These are phyloP conservation scores for Brachypodius melanocephalos DNA, from an alignment of 2,113 vertebrate species.

Conservation along the genomic window DNA sequence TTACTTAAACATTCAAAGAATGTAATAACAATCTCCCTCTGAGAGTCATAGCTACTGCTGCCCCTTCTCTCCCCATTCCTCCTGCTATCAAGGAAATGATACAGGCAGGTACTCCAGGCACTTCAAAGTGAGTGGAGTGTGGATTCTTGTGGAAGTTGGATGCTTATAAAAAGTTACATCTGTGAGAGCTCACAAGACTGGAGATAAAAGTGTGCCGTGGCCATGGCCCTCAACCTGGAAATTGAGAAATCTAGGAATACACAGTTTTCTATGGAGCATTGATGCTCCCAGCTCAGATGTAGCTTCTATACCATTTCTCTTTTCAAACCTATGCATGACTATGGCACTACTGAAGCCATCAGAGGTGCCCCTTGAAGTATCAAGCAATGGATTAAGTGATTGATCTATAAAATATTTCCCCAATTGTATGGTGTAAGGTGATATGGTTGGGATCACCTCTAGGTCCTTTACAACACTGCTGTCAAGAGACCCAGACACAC, in stretches of 20 bases:
- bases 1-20: slow-evolving; percentile 3
- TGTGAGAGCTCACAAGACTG: neutral
- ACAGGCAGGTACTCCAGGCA: neutral
- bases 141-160: neutral
- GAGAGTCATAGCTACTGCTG: neutral
- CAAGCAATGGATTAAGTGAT: neutral
- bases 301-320: neutral
- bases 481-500: neutral
- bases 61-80: neutral
- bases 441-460: neutral
- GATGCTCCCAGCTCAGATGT: neutral
- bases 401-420: neutral
- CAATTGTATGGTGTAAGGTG: neutral
- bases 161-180: neutral
- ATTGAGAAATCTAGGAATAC: neutral
- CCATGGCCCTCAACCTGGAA: neutral
- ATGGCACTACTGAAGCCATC: neutral
- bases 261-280: neutral
- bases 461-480: neutral
- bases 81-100: neutral
- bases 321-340: neutral
- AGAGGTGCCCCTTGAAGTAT: neutral
- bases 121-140: neutral
- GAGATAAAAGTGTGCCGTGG: neutral
- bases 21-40: neutral